A percentile compares a stretch with the other conserved stretches of the same genome.
Conservation (phyloP, 2,797 vertebrate genomes). For the Carcharodon carcharias region DNA sequence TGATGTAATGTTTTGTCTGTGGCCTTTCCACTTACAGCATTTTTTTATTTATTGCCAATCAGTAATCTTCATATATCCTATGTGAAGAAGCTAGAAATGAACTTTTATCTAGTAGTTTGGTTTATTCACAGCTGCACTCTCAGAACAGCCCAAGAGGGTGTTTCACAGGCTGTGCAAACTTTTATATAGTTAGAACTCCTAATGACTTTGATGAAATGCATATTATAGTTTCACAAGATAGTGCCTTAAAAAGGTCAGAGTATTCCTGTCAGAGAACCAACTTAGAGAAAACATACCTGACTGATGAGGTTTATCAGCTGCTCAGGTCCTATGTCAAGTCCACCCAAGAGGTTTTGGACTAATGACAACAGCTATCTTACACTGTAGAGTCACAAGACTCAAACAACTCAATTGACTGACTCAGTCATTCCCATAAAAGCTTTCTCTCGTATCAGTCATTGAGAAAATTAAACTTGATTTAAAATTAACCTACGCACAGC, state of each 20-base stretch:
- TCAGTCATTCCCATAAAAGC: background rate
- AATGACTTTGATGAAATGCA: conserved; percentile 31
- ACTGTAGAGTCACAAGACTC: background rate
- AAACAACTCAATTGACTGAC: conserved; percentile 17
- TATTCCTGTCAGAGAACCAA: conserved; percentile 15
- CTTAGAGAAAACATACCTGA: background rate
- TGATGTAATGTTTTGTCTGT: background rate
- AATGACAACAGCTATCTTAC: conserved; percentile 17
- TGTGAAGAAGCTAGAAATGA: background rate
- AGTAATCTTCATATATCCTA: background rate
- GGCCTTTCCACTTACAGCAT: background rate
- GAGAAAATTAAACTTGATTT: background rate
- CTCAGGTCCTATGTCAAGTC: background rate
- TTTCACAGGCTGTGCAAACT: background rate
- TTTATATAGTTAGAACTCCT: conserved; percentile 12
- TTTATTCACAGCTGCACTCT: conserved; percentile 9
- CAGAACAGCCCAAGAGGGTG: background rate
- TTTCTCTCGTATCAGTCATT: background rate
- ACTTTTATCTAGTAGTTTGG: background rate
- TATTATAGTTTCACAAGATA: conserved; percentile 14
- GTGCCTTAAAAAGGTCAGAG: conserved; percentile 17
- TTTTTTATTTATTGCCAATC: background rate
- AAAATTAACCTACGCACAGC: background rate
- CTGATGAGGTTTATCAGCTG: conserved; percentile 19
- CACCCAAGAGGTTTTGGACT: conserved; percentile 1